Evolutionary conservation across 2,797 vertebrate species (phyloP), one percentile per base, ranked within the genome.

Genomic region (Erpetoichthys calabaricus): DNA sequence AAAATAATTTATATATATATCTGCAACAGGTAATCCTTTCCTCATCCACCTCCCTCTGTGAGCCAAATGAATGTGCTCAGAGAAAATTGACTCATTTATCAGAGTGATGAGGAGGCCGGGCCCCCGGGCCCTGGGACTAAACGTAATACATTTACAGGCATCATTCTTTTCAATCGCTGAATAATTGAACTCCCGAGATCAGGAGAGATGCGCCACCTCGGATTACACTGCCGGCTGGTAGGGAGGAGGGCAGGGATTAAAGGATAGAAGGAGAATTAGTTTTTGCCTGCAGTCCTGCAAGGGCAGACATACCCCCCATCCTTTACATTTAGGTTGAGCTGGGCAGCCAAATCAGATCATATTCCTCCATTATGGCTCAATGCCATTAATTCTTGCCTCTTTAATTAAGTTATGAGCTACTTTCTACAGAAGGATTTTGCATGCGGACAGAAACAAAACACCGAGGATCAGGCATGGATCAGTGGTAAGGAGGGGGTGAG

Each of bases 41-140:
- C 78, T 72, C 76, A 74, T 79, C 74, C 73, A 67, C 75, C 74
- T 72, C 58, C 73, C 67, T 73, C 72, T 76, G 66, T 67, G 64
- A 64, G 64, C 58, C 64, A 57, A 56, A 58, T 57, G 47, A 65
- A 68, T 75, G 62, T 70, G 66, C 75, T 70, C 25, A 25, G 25
- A 25, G 68, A 75, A 83, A 85, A 86, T 85, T 84, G 81, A 85
- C 80, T 86, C 80, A 85, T 86, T 86, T 85, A 86, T 86, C 84
- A 86, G 75, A 25, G 25, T 25, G 25, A 25, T 25, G 25, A 25
- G 25, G 25, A 25, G 25, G 25, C 25, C 25, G 25, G 25, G 25
- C 25, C 25, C 25, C 25, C 25, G 25, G 25, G 25, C 25, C 25
- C 25, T 25, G 25, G 25, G 25, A 25, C 25, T 25, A 25, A 56